Base-by-base conservation (phyloP, 2,113 vertebrate genomes). In the Onychostruthus taczanowskii region DNA sequence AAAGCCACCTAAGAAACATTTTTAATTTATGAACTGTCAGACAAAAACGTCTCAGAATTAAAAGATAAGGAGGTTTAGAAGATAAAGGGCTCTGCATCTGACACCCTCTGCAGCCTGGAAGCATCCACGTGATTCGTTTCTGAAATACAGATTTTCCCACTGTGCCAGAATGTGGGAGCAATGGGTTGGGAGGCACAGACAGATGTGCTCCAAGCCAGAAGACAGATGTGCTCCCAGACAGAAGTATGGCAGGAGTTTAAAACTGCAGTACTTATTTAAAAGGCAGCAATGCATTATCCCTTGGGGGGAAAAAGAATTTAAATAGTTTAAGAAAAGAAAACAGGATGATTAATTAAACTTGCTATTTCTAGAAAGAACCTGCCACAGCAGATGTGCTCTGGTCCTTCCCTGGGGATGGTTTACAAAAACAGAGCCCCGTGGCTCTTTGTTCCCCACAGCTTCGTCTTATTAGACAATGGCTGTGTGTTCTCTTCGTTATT, bases 11-110 rank as follows among this genome's bases (percentile, higher is more conserved):
- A 95, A 94, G 94, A 90, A 97, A 94, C 84, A 84, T 93, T 94
- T 96, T 87, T 93, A 95, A 96, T 94, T 97, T 95, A 96, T 96
- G 92, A 95, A 87, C 94, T 95, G 95, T 94, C 95, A 95, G 82
- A 95, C 91, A 93, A 92, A 96, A 94, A 93, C 3, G 79, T 83
- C 94, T 95, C 81, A 75, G 93, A 95, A 96, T 94, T 96, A 96
- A 94, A 93, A 94, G 92, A 96, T 95, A 96, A 94, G 84, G 66
- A 44, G 74, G 62, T 82, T 96, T 95, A 97, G 87, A 94, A 91
- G 93, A 96, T 95, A 96, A 93, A 85, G 90, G 84, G 69, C 67
- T 84, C 44, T 89, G 59, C 46, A 89, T 87, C 52, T 94, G 79
- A 96, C 82, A 96, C 82, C 68, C 47, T 94, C 59, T 22, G 26